phyloP scores from a whole-genome alignment of 1,140 invertebrate genomes.

The Macrostomum lignano region DNA sequence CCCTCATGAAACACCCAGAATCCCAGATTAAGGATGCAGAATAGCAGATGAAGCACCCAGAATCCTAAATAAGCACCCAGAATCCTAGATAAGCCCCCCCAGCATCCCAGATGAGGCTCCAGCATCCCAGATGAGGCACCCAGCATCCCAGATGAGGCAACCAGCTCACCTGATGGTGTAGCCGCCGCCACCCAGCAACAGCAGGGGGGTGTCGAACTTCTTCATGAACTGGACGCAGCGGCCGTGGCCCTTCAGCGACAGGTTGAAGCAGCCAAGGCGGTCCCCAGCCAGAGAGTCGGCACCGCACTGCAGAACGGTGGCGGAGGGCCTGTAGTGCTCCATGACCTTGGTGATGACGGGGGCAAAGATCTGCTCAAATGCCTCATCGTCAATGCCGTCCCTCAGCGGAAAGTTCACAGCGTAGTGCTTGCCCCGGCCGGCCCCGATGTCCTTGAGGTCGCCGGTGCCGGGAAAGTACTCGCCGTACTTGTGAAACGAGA shows the following conservation, averaged over 20 bases:
- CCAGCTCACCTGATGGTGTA: conserved; percentile 93
- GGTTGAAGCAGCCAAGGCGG: conserved; percentile 55
- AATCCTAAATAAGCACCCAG: too few species aligned
- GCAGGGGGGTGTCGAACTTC: conserved; percentile 68
- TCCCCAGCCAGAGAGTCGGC: conserved; percentile 87
- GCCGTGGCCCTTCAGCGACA: conserved; percentile 65
- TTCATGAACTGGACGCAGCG: conserved; percentile 93
- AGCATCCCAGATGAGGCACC: too few species aligned
- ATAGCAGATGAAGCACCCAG: too few species aligned
- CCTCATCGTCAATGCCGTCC: conserved; percentile 93
- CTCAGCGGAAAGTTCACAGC: conserved; percentile 87
- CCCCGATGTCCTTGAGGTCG: conserved; percentile 54
- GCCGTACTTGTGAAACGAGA: conserved; percentile 94
- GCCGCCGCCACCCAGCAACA: conserved; percentile 81
- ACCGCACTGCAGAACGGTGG: conserved; percentile 73
- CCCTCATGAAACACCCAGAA: too few species aligned
- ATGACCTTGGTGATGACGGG: conserved; percentile 46
- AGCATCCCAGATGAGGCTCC: too few species aligned
- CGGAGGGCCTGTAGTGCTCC: conserved; percentile 79
- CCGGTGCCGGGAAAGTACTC: conserved; percentile 87
- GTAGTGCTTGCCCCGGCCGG: conserved; percentile 93
- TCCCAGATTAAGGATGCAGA: too few species aligned
- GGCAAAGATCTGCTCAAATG: conserved; percentile 85
- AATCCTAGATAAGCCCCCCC: too few species aligned
- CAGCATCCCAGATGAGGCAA: too few species aligned